These are phyloP conservation scores for Agrotis puta DNA, from an alignment of 2,888 invertebrate genomes.

Conservation along the genomic window DNA sequence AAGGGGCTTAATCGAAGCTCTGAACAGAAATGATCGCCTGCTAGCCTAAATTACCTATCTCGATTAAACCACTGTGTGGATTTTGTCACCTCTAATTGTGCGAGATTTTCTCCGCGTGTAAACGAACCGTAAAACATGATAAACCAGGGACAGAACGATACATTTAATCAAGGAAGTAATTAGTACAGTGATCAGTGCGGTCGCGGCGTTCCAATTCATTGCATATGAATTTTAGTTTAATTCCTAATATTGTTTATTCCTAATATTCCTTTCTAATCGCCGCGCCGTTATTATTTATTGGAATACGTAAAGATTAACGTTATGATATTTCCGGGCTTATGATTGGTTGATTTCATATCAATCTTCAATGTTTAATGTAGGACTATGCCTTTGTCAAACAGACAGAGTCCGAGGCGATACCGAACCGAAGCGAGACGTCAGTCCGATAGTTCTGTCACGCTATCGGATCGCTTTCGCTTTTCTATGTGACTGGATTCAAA, in stretches of 20 bases:
- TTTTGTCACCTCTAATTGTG: too few species aligned
- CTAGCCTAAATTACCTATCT: too few species aligned
- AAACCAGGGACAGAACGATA: slow-evolving; percentile 8
- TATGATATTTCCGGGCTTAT: slow-evolving; percentile 1
- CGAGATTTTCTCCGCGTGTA: neutral
- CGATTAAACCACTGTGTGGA: too few species aligned
- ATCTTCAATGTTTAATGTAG: too few species aligned
- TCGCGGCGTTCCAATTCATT: slow-evolving; percentile 9
- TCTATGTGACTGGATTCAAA: too few species aligned
- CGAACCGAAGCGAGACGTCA: too few species aligned
- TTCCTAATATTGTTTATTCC: slow-evolving; percentile 19
- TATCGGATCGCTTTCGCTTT: too few species aligned
- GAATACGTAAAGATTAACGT: slow-evolving; percentile 5
- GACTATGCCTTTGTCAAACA: too few species aligned
- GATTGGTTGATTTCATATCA: neutral
- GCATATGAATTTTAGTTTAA: slow-evolving; percentile 16
- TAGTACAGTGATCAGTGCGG: slow-evolving; percentile 30
- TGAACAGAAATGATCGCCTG: too few species aligned
- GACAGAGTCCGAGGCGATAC: too few species aligned
- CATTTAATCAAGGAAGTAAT: slow-evolving; percentile 54
- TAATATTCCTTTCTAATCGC: slow-evolving; percentile 11
- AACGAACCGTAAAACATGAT: slow-evolving; percentile 1
- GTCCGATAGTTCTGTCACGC: too few species aligned
- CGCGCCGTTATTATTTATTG: slow-evolving; percentile 4
- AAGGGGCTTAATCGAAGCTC: too few species aligned